Conservation (phyloP, 2,888 invertebrate genomes). For the Emmelina monodactyla region DNA sequence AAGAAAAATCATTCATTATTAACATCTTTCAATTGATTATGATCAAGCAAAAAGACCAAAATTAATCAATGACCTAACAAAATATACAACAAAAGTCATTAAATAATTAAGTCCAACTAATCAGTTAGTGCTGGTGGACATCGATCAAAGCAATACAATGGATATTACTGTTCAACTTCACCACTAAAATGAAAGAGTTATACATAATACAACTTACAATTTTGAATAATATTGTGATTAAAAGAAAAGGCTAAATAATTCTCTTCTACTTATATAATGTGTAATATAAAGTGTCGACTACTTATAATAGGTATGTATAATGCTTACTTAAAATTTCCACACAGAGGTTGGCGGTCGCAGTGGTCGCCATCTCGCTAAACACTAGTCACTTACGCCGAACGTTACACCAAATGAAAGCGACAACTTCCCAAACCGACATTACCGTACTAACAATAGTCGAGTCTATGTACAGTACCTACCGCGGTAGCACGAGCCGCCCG, state of each 20-base stretch:
- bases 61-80: constrained; percentile 68
- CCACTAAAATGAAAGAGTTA: constrained; percentile 56
- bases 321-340: constrained; percentile 61
- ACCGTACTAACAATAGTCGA: constrained; percentile 37
- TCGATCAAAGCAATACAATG: constrained; percentile 42
- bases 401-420: constrained; percentile 52
- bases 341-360: constrained; percentile 44
- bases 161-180: constrained; percentile 39
- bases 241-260: constrained; percentile 64
- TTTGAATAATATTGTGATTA: constrained; percentile 65
- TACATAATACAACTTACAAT: constrained; percentile 61
- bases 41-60: constrained; percentile 57
- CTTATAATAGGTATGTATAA: constrained; percentile 55
- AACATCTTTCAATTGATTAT: constrained; percentile 59
- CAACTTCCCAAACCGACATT: constrained; percentile 48
- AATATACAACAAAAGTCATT: constrained; percentile 68
- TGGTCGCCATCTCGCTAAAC: constrained; percentile 33
- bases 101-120: constrained; percentile 62
- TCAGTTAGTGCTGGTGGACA: constrained; percentile 47
- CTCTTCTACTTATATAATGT: constrained; percentile 64
- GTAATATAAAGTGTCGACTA: constrained; percentile 67
- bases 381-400: constrained; percentile 48
- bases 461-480: no score
- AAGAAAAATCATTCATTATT: constrained; percentile 56
- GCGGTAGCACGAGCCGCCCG: no score